Conservation (phyloP, 2,888 invertebrate genomes). For the Parnassius apollo region DNA sequence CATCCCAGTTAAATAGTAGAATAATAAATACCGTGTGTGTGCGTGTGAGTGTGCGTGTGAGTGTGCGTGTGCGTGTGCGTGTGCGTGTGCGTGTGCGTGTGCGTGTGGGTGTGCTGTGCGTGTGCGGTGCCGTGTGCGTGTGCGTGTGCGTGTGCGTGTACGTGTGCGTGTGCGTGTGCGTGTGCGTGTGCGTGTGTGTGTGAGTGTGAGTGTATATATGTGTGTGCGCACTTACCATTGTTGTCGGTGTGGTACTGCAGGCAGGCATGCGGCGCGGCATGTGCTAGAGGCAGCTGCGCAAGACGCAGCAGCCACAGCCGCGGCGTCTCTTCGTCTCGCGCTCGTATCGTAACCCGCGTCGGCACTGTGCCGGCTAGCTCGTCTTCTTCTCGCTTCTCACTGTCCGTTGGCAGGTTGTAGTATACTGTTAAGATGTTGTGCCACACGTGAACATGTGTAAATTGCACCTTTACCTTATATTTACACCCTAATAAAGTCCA, state of each 20-base stretch:
- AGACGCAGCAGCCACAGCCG: conserved; percentile 90
- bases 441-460: too few species aligned
- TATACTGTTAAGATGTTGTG: conserved; percentile 75
- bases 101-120: not conserved
- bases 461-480: too few species aligned
- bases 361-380: conserved; percentile 51
- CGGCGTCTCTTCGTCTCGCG: conserved; percentile 79
- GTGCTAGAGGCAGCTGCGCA: conserved; percentile 88
- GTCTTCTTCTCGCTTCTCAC: conserved; percentile 57
- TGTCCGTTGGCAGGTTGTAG: conserved; percentile 81
- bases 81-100: too few species aligned
- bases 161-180: too few species aligned
- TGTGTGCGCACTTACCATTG: conserved; percentile 68
- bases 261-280: conserved; percentile 89
- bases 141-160: not conserved
- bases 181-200: too few species aligned
- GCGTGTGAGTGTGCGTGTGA: too few species aligned
- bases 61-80: too few species aligned
- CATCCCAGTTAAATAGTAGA: too few species aligned
- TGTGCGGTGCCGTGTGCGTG: too few species aligned
- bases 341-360: conserved; percentile 76
- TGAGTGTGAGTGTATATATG: too few species aligned
- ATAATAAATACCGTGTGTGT: not conserved
- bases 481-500: too few species aligned
- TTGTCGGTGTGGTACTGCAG: conserved; percentile 85